Evolutionary conservation across 1,140 invertebrate species (phyloP), one percentile per base, ranked within the genome.

Genomic region (Cryptotermes secundus): DNA sequence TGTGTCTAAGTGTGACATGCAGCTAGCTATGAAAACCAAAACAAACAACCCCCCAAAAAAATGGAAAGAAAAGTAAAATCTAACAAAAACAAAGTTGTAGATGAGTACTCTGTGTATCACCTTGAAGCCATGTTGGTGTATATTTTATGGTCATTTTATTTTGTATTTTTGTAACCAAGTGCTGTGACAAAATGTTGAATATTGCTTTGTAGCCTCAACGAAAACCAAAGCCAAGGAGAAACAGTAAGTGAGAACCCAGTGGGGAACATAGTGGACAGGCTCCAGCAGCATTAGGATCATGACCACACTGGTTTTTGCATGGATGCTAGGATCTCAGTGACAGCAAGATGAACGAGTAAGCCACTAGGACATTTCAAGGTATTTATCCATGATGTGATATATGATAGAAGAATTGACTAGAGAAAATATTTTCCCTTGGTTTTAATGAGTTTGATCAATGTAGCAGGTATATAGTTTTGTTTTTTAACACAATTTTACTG

Each of bases 161-260:
- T 85, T 83, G 85, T 85, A 85, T 83, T 85, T 85, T 85, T 85
- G 82, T 85, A 85, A 85, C 85, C 82, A 85, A 80, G 85, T 85
- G 85, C 85, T 85, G 83, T 85, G 85, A 85, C 81, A 85, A 35
- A 83, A 85, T 42, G 81, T 84, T 38, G 65, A 84, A 84, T 59
- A 82, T 81, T 82, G 59, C 59, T 84, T 82, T 81, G 45, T 84
- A 84, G 84, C 81, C 80, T 84, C 80, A 84, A 84, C 80, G 53
- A 84, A 84, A 84, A 80, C 31, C 59, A 83, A 38, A 79, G 49
- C 53, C 34, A 83, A 83, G 49, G 45, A 49, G 79, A 59, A 80
- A 80, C 16, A 84, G 79, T 45, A 72, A 19, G 42, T 82, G 42
- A 45, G 42, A 26, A 49, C 81, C 53, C 22, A 45, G 49, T 16